Conservation (phyloP, 2,888 invertebrate genomes). For the Heteromyza rotundicornis region DNA sequence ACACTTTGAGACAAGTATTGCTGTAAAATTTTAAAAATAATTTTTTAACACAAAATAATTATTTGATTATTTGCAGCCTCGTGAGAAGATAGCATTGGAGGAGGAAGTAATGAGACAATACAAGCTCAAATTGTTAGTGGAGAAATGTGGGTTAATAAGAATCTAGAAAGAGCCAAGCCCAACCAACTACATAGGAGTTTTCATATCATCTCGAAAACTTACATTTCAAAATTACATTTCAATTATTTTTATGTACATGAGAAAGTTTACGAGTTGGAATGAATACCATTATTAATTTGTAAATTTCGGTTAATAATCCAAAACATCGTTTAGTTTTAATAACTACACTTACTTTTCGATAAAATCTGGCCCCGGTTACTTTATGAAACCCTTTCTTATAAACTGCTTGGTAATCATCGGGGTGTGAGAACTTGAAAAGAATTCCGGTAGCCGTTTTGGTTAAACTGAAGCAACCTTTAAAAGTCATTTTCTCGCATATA, state of each 20-base stretch:
- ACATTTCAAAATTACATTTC: too few relatives aligned
- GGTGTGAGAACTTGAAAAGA: constrained; percentile 85
- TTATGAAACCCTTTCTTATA: constrained; percentile 88
- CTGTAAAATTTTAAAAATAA: constrained; percentile 34
- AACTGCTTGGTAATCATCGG: constrained; percentile 85
- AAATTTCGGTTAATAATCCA: not conserved
- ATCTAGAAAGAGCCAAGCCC: not conserved
- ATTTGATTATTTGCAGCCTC: not conserved
- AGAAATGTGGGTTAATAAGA: not conserved
- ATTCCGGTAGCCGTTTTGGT: constrained; percentile 89
- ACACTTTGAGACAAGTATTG: constrained; percentile 49
- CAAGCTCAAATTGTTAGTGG: not conserved
- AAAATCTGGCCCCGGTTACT: constrained; percentile 84
- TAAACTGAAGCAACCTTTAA: constrained; percentile 83
- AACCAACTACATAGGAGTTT: not conserved
- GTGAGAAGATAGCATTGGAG: not conserved
- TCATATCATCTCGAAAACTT: not conserved
- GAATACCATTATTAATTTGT: not conserved
- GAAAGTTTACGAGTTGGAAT: too few relatives aligned
- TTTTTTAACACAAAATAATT: not conserved
- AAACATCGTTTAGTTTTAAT: not conserved
- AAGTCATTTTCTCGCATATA: constrained; percentile 88
- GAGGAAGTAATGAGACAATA: not conserved
- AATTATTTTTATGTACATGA: not conserved
- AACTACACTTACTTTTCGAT: constrained; percentile 75